Percentiles rank a stretch among this genome's conserved stretches.
phyloP scores from a whole-genome alignment of 2,888 invertebrate genomes.

The Ormia ochracea region DNA sequence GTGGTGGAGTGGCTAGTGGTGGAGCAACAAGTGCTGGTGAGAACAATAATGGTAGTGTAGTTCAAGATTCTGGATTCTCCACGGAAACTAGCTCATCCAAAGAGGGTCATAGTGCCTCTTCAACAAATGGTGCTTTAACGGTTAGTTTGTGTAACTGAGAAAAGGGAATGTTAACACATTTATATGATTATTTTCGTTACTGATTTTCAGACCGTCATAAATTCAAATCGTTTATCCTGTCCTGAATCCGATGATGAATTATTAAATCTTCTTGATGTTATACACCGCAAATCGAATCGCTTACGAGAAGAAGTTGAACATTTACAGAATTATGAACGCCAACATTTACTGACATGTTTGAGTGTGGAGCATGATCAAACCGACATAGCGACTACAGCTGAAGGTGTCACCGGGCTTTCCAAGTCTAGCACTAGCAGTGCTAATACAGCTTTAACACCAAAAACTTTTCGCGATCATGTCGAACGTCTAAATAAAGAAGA shows the following conservation, averaged over 20 bases:
- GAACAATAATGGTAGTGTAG: slow-evolving; percentile 80
- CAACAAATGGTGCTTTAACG: slow-evolving; percentile 79
- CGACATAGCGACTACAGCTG: slow-evolving; percentile 42
- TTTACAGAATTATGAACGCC: slow-evolving; percentile 78
- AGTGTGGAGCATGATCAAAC: slow-evolving; percentile 45
- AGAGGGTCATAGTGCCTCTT: slow-evolving; percentile 85
- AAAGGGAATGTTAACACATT: background rate
- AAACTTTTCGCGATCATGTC: slow-evolving; percentile 73
- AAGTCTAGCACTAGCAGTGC: slow-evolving; percentile 64
- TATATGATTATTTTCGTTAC: background rate
- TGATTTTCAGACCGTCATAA: slow-evolving; percentile 69
- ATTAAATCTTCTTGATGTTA: slow-evolving; percentile 90
- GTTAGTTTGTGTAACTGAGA: slow-evolving; percentile 66
- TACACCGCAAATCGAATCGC: slow-evolving; percentile 86
- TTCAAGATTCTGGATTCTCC: slow-evolving; percentile 92
- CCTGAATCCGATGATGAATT: slow-evolving; percentile 86
- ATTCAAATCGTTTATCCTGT: slow-evolving; percentile 73
- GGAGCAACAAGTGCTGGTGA: slow-evolving; percentile 72
- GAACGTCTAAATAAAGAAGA: slow-evolving; percentile 78
- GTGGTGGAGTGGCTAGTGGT: slow-evolving; percentile 46
- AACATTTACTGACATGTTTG: slow-evolving; percentile 64
- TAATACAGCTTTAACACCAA: slow-evolving; percentile 70
- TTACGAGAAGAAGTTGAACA: slow-evolving; percentile 84
- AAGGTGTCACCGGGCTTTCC: slow-evolving; percentile 53
- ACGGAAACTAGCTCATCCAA: slow-evolving; percentile 91